Evolutionary conservation across 2,113 vertebrate species (phyloP).

Genomic region (Pterocles orientalis): DNA sequence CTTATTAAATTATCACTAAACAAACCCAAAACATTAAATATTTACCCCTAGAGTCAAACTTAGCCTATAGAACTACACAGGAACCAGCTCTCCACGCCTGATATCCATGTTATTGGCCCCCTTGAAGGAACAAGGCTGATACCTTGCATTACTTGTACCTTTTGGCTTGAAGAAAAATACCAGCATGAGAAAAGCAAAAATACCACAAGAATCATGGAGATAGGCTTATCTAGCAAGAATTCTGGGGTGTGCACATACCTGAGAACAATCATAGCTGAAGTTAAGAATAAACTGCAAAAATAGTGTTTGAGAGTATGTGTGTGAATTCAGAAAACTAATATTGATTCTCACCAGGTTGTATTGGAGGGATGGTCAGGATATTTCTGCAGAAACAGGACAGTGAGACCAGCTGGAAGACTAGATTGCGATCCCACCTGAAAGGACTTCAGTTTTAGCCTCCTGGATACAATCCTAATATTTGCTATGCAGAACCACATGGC

Average conservation of each 20-base stretch:
- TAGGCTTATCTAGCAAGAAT: neutral
- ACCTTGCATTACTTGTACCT: neutral
- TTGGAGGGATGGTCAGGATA: neutral
- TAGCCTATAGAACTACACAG: neutral
- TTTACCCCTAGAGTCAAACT: neutral
- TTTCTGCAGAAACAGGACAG: neutral
- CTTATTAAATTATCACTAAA: slow-evolving; percentile 35
- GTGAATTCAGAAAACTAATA: neutral
- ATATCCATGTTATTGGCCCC: neutral
- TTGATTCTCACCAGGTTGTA: neutral
- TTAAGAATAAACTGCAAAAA: neutral
- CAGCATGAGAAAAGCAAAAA: neutral
- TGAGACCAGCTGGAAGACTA: neutral
- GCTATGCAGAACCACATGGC: neutral
- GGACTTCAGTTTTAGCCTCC: neutral
- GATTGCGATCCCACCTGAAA: neutral
- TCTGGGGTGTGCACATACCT: neutral
- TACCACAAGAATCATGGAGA: neutral
- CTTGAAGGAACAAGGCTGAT: neutral
- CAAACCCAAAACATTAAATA: slow-evolving; percentile 35
- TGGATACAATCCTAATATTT: neutral
- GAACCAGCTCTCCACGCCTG: neutral
- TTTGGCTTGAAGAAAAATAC: neutral
- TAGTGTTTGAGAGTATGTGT: neutral
- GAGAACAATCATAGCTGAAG: neutral